These are phyloP conservation scores for Sisor rabdophorus DNA, from an alignment of 2,113 vertebrate genomes.

Conservation along the genomic window DNA sequence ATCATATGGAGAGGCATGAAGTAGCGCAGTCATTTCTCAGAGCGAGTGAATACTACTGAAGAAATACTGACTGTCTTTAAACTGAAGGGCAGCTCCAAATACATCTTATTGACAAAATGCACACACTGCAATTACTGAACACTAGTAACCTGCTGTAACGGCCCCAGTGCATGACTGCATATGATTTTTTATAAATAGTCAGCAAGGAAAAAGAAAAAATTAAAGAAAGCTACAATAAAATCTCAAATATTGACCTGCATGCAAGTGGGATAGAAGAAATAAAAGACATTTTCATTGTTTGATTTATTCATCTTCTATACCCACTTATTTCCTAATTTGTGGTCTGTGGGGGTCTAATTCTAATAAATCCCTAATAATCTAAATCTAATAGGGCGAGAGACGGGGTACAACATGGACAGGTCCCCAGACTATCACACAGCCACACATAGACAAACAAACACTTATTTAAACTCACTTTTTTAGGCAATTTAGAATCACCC, in stretches of 20 bases:
- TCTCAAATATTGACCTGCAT: not conserved
- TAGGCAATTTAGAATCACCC: no score
- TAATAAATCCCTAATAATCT: no score
- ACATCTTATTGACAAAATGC: conserved; percentile 21
- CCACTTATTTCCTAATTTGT: no score
- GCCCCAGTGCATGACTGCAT: conserved; percentile 17
- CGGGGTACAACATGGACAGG: no score
- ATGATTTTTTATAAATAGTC: conserved; percentile 18
- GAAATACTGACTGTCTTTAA: conserved; percentile 30
- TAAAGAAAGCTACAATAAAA: not conserved
- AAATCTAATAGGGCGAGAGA: no score
- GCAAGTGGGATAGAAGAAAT: not conserved
- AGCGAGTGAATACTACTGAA: conserved; percentile 31
- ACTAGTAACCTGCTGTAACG: conserved; percentile 28
- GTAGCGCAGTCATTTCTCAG: conserved; percentile 30
- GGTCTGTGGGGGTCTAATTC: no score
- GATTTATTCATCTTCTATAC: no score
- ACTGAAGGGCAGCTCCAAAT: conserved; percentile 33
- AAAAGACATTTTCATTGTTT: not conserved
- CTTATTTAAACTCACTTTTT: no score
- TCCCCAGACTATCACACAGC: no score
- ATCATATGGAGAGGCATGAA: conserved; percentile 42
- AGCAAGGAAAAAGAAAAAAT: conserved; percentile 4
- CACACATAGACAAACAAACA: no score
- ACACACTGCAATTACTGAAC: conserved; percentile 29